phyloP scores from a whole-genome alignment of 2,888 invertebrate genomes.

The Dusona sp. region DNA sequence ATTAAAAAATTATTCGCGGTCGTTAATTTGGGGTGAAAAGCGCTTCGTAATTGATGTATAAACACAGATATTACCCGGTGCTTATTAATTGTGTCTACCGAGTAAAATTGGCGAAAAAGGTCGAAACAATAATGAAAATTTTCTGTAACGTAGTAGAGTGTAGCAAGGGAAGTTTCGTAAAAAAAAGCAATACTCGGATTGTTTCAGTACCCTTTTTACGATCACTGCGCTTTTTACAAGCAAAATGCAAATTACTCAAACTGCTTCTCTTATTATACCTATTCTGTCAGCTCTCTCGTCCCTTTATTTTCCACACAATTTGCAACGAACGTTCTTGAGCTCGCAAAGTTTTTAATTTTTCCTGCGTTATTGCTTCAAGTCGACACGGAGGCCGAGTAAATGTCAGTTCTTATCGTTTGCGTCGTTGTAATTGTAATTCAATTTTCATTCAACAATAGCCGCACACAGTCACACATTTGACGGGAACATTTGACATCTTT shows the following conservation, averaged over 20 bases:
- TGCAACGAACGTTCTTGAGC: conserved; percentile 9
- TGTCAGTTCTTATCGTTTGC: not conserved
- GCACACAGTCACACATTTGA: not conserved
- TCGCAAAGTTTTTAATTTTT: not conserved
- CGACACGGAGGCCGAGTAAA: conserved; percentile 1
- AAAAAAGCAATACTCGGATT: not conserved
- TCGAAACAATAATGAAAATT: not conserved
- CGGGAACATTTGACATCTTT: conserved; percentile 8
- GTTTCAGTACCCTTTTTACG: conserved; percentile 12
- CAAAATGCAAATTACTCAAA: not conserved
- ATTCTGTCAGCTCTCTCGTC: not conserved
- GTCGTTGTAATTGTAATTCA: not conserved
- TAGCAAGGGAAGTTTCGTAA: not conserved
- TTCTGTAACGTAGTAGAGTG: not conserved
- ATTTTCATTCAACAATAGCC: conserved; percentile 6
- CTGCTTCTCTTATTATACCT: not conserved
- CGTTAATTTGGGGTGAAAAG: not conserved
- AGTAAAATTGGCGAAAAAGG: not conserved
- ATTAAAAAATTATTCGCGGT: not conserved
- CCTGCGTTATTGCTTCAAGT: not conserved
- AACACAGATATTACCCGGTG: not conserved
- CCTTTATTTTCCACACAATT: not conserved
- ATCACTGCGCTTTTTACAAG: not conserved
- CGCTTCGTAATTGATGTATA: not conserved
- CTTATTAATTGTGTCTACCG: not conserved